Percentiles rank a stretch among this genome's conserved stretches.
These are phyloP conservation scores for Conomelus anceps DNA, from an alignment of 2,888 invertebrate genomes.

Conservation along the genomic window DNA sequence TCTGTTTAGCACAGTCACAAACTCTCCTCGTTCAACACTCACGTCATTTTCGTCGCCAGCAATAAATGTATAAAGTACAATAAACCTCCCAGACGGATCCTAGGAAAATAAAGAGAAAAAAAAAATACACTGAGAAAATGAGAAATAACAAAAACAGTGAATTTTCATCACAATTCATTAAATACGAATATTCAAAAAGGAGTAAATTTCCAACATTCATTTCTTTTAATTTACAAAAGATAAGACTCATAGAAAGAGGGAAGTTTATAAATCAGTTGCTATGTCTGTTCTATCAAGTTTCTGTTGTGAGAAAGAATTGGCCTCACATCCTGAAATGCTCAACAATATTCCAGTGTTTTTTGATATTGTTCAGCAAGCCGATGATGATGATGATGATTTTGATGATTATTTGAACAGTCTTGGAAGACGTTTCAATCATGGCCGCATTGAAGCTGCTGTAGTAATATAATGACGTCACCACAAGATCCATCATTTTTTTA, in stretches of 20 bases:
- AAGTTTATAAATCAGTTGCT: conserved; percentile 88
- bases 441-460: too few relatives aligned
- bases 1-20: conserved; percentile 90
- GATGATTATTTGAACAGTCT: conserved; percentile 82
- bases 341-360: conserved; percentile 74
- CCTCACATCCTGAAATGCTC: conserved; percentile 75
- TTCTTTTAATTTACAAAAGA: too few relatives aligned
- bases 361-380: conserved; percentile 75
- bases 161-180: too few relatives aligned
- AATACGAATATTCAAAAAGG: too few relatives aligned
- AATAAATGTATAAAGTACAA: conserved; percentile 87
- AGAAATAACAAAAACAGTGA: too few relatives aligned
- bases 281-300: conserved; percentile 81
- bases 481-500: too few relatives aligned
- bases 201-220: too few relatives aligned
- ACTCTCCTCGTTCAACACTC: conserved; percentile 86
- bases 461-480: too few relatives aligned
- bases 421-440: too few relatives aligned
- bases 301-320: conserved; percentile 71
- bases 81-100: conserved; percentile 83
- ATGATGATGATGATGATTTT: conserved; percentile 74
- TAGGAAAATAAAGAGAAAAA: conserved; percentile 44
- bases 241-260: too few relatives aligned
- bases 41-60: conserved; percentile 92
- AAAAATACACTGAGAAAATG: too few relatives aligned